Base-by-base conservation (phyloP, 2,888 invertebrate species). In the Noctua pronuba region DNA sequence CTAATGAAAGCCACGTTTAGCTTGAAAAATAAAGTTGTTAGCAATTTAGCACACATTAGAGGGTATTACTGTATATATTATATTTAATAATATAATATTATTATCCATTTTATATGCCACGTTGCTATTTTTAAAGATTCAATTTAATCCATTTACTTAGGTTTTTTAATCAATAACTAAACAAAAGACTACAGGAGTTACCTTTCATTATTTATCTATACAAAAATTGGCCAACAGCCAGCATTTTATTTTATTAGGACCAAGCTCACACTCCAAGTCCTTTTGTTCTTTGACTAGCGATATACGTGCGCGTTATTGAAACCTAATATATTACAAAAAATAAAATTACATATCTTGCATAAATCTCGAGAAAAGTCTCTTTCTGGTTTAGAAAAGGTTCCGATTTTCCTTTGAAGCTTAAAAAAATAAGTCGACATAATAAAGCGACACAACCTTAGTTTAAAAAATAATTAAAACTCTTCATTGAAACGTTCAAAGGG, bases 391-490 rank as follows among this genome's bases (percentile, higher is more conserved):
- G 24, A 24, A n/a, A 52, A 60, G 28, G 13, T 28, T 16, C 2
- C 28, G 7, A 60, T 60, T 55, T 13, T 3, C 10, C 10, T 31
- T 31, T 3, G 8, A 62, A 64, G 24, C n/a, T n/a, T 16, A 60
- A 60, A 5, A 31, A 52, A 6, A 21, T 13, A 41, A 11, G 0
- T 68, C n/a, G 38, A 70, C 24, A 46, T n/a, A 18, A 44, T n/a
- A 10, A n/a, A 13, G 16, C 2, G 38, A n/a, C 46, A 55, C 80
- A 77, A 2, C 55, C 18, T 67, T 77, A 62, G 28, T 71, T 21
- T 6, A 0, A 31, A 35, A 74, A 77, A 82, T 77, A 77, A 75
- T 76, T 65, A 76, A 76, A 83, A 67, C 24, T 75, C 55, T 77
- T 67, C 24, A 62, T 77, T 60, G 35, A 60, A 41, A 67, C 44